Base-by-base conservation (phyloP, 1,140 invertebrate genomes). In the Drosophila repleta region DNA sequence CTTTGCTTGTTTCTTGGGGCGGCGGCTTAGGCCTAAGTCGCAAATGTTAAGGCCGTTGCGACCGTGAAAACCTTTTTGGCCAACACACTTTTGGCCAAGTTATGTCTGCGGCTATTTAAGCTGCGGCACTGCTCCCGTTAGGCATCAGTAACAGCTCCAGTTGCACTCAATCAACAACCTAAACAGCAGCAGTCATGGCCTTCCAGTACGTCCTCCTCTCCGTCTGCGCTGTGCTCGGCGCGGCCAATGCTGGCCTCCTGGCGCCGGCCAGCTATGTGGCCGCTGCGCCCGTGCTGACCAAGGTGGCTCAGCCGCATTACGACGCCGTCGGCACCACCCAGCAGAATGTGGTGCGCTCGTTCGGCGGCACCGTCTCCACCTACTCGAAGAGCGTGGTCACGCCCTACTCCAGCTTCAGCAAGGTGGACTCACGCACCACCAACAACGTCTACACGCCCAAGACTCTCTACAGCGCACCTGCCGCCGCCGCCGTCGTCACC, bases 321-420 rank as follows among this genome's bases (percentile, higher is more conserved):
- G 92, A 93, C 56, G 93, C 93, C 45, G 83, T 93, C 18, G 94
- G 94, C 32, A 79, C 93, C 35, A 92, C 93, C 32, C 92, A 93
- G 58, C 93, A 94, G 81, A 93, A 93, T 76, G 93, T 94, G 10
- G 76, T 94, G 3, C 92, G 94, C 48, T 93, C 93, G 15, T 90
- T 93, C 53, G 94, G 93, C 58, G 94, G 94, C 76, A 94, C 93
- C 13, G 92, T 94, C 3, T 94, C 94, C 56, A 92, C 92, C 63
- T 94, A 94, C 92, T 93, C 93, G 63, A 94, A 94, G 87, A 93
- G 94, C 43, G 93, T 94, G 15, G 94, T 94, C 79, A 93, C 93
- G 43, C 93, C 94, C n/a, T 94, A 93, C 92, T 94, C 94, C 57
- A 94, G 93, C 72, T 93, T 95, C 5, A 93, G 94, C 81, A 94